Base-by-base conservation (phyloP, 2,888 invertebrate species). In the Ryuthela nishihirai region DNA sequence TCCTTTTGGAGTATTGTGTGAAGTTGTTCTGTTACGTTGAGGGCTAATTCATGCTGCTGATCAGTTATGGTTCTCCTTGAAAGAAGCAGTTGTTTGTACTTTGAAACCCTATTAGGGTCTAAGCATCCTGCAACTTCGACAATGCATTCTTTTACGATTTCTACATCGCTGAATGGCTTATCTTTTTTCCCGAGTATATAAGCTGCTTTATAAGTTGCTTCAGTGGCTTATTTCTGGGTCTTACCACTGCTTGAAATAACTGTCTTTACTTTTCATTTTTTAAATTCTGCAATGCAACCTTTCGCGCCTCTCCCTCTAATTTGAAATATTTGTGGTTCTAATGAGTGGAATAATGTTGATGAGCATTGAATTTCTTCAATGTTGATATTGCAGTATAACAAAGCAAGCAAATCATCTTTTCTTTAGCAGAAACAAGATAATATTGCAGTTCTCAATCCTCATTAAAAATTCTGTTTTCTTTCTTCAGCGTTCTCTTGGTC, bases 71-170 rank as follows among this genome's bases (percentile, higher is more conserved):
- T 47, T 47, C 47, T 47, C 21, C 18, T 39, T 29, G 39, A 47
- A 39, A 47, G 40, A 39, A 6, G 39, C 26, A 39, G 21, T 40
- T 47, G 26, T 26, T 39, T 39, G 32, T 26, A 39, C 18, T 47
- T 26, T 1, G 2, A 9, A 26, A 39, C 26, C 23, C 29, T 4
- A 23, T 26, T 26, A 4, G 29, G 29, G 23, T 47, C 26, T 39
- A 47, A 39, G 6, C 6, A 21, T n/a, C 39, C 2, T 25, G 29
- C 38, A 35, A 21, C 39, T n/a, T 25, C 40, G 15, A 39, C 26
- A 47, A 40, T 47, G 4, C 40, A 47, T 39, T 47, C 29, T 39
- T 47, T 49, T 10, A 49, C 41, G 12, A 41, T 29, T 49, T 49
- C 32, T 21, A 41, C 24, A 10, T 46, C 38, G 24, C 15, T 46